These are phyloP conservation scores for fruit fly (Drosophila melanogaster) DNA, from an alignment of 1,140 invertebrate species.

Conservation along the genomic window DNA sequence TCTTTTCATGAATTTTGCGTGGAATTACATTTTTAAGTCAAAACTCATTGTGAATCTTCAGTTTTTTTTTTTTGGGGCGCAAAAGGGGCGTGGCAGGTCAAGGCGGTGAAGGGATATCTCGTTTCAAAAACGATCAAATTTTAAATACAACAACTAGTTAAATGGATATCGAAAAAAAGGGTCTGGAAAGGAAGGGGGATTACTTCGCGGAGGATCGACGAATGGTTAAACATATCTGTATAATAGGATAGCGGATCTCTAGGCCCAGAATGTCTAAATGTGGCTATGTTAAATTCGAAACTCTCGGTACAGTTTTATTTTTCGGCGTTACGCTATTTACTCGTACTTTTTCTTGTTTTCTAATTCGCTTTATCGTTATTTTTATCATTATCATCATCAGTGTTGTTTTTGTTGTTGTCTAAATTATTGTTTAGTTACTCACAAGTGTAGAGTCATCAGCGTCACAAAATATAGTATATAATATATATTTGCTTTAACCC, in stretches of 20 bases:
- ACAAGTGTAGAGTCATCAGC: slow-evolving; percentile 70
- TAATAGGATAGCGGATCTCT: slow-evolving; percentile 8
- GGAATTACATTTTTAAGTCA: slow-evolving; percentile 82
- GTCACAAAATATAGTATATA: slow-evolving; percentile 63
- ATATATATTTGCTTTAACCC: slow-evolving; percentile 49
- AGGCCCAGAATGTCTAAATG: slow-evolving; percentile 33
- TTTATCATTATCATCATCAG: slow-evolving; percentile 75
- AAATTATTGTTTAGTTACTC: slow-evolving; percentile 84
- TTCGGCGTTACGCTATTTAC: slow-evolving; percentile 59
- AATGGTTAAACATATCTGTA: not conserved
- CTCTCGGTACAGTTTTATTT: slow-evolving; percentile 34
- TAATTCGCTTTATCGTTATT: slow-evolving; percentile 76
- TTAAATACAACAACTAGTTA: slow-evolving; percentile 69
- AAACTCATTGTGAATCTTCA: slow-evolving; percentile 73
- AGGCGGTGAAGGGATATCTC: slow-evolving; percentile 31
- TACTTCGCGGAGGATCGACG: slow-evolving; percentile 1
- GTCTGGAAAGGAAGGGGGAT: slow-evolving; percentile 12
- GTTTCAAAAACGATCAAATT: slow-evolving; percentile 75
- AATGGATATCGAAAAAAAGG: slow-evolving; percentile 43
- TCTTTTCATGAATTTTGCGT: slow-evolving; percentile 73
- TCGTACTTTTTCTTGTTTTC: slow-evolving; percentile 55
- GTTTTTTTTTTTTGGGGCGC: slow-evolving; percentile 44
- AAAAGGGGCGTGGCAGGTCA: slow-evolving; percentile 26
- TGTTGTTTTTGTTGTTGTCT: slow-evolving; percentile 73
- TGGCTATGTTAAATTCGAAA: slow-evolving; percentile 66